These are phyloP conservation scores for Vireo griseus DNA, from an alignment of 2,797 vertebrate species.

Conservation along the genomic window DNA sequence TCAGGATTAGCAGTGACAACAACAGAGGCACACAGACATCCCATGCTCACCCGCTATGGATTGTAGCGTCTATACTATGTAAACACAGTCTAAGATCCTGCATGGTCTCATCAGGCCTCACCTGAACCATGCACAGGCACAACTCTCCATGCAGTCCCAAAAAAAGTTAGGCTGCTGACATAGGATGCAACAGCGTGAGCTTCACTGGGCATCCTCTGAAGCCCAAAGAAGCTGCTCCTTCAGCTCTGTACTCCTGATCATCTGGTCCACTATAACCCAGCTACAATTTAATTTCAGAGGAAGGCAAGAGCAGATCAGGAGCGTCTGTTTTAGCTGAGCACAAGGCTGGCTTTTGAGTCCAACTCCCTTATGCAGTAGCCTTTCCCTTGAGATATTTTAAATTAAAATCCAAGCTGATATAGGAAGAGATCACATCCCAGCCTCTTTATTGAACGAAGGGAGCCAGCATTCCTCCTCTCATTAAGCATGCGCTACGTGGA, in stretches of 20 bases:
- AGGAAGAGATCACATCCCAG: slow-evolving; percentile 36
- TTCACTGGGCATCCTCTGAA: neutral
- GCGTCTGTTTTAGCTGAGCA: neutral
- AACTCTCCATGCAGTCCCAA: neutral
- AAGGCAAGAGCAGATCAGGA: neutral
- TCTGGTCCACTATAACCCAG: neutral
- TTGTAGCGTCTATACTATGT: neutral
- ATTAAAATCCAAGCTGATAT: slow-evolving; percentile 54
- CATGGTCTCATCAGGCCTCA: neutral
- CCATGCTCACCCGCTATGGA: fast-evolving
- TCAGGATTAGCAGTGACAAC: neutral
- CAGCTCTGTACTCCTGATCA: neutral
- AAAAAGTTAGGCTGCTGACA: neutral
- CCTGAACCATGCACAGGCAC: fast-evolving
- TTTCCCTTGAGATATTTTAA: slow-evolving; percentile 31
- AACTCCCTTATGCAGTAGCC: neutral
- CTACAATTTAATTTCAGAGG: neutral
- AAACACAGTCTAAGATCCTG: neutral
- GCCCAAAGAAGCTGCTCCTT: neutral
- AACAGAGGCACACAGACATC: neutral
- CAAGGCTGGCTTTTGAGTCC: neutral
- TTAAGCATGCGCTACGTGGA: slow-evolving; percentile 17
- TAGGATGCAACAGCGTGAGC: fast-evolving
- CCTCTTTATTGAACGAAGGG: slow-evolving; percentile 5
- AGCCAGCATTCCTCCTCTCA: slow-evolving; percentile 20